These are phyloP conservation scores for Enteromius trimaculatus DNA, from an alignment of 2,797 vertebrate species.

Conservation along the genomic window DNA sequence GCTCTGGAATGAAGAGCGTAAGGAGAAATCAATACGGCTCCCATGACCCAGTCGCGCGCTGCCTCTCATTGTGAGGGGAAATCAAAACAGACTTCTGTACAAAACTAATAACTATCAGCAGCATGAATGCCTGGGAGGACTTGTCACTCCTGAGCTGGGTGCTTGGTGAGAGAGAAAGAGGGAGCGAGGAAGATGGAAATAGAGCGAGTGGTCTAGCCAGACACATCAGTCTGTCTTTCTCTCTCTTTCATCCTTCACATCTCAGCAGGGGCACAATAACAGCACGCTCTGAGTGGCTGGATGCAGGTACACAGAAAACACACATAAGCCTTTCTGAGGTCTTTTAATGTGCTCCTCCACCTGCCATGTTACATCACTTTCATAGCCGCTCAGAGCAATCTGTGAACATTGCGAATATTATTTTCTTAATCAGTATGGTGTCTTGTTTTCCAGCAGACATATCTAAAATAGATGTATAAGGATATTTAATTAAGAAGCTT, in stretches of 20 bases:
- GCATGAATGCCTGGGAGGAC: conserved; percentile 54
- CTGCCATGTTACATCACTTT: conserved; percentile 51
- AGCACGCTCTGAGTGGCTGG: conserved; percentile 32
- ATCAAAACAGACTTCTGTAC: conserved; percentile 67
- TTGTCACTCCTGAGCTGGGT: conserved; percentile 51
- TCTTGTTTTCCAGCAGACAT: not conserved
- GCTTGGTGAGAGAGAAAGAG: conserved; percentile 39
- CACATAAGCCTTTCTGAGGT: conserved; percentile 43
- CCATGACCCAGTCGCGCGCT: conserved; percentile 72
- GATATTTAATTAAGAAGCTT: not conserved
- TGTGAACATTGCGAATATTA: not conserved
- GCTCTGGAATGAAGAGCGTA: conserved; percentile 63
- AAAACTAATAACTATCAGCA: conserved; percentile 66
- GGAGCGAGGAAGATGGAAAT: conserved; percentile 58
- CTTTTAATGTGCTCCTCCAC: conserved; percentile 52
- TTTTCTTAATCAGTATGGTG: not conserved
- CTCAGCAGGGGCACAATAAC: conserved; percentile 52
- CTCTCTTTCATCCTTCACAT: conserved; percentile 37
- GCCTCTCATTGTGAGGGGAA: conserved; percentile 61
- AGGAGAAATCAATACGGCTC: conserved; percentile 76
- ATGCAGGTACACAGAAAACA: conserved; percentile 50
- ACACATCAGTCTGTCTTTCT: conserved; percentile 51
- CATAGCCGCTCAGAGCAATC: not conserved
- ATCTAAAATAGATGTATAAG: too few species aligned
- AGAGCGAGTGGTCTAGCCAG: conserved; percentile 62